A percentile compares a stretch with the other conserved stretches of the same genome.
Evolutionary conservation across 2,888 invertebrate genomes (phyloP).

Genomic region (Thelaira solivaga): DNA sequence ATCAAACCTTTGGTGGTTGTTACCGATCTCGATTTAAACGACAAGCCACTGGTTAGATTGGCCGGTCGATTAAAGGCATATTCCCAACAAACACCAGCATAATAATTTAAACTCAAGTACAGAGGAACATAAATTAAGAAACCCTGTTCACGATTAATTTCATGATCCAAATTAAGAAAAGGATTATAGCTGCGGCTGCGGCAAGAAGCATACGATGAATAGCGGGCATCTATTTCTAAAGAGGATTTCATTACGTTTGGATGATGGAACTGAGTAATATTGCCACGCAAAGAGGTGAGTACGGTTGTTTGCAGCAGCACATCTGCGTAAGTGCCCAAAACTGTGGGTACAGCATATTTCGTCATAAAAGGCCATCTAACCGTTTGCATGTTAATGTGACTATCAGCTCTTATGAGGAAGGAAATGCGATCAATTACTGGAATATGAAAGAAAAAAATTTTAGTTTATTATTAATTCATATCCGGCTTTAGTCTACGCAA

Average conservation of each 20-base stretch:
- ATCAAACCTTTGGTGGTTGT: slow-evolving; percentile 74
- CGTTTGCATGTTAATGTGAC: slow-evolving; percentile 81
- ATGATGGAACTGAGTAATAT: slow-evolving; percentile 81
- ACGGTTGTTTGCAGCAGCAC: slow-evolving; percentile 77
- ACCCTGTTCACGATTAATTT: slow-evolving; percentile 83
- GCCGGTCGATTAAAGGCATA: slow-evolving; percentile 75
- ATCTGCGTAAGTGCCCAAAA: slow-evolving; percentile 80
- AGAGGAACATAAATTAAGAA: slow-evolving; percentile 83
- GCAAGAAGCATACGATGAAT: slow-evolving; percentile 79
- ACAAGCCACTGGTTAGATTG: slow-evolving; percentile 75
- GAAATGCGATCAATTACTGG: slow-evolving; percentile 80
- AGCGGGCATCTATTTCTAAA: slow-evolving; percentile 81
- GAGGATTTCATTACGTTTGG: slow-evolving; percentile 80
- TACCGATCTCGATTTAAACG: slow-evolving; percentile 76
- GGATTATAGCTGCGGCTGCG: slow-evolving; percentile 80
- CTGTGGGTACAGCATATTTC: slow-evolving; percentile 79
- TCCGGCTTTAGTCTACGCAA: too few relatives aligned
- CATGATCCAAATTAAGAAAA: slow-evolving; percentile 81
- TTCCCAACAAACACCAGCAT: slow-evolving; percentile 70
- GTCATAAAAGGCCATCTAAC: slow-evolving; percentile 79
- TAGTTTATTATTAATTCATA: too few relatives aligned
- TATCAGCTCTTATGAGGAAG: slow-evolving; percentile 80
- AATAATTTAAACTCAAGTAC: slow-evolving; percentile 77
- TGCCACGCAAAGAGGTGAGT: slow-evolving; percentile 83
- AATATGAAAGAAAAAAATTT: neutral